Evolutionary conservation across 2,113 vertebrate genomes (phyloP).

Genomic region (Tachycineta bicolor): DNA sequence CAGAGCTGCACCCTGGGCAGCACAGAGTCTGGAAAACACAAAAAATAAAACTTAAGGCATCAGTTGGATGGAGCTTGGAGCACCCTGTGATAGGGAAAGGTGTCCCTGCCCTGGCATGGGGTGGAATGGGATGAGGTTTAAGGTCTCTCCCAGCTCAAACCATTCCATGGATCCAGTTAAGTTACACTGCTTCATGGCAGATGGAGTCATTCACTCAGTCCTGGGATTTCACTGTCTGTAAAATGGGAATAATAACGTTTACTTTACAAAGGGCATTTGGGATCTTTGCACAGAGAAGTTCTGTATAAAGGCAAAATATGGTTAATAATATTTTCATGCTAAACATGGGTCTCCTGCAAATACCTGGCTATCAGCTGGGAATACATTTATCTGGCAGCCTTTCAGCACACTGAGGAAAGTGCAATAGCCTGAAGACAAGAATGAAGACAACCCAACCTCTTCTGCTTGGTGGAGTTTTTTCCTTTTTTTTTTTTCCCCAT

Average conservation of each 20-base stretch:
- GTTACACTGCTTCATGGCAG: accelerated
- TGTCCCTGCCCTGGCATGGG: background rate
- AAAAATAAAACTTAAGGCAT: background rate
- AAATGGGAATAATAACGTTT: background rate
- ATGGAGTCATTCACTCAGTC: background rate
- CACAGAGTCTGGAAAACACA: background rate
- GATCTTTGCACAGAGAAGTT: background rate
- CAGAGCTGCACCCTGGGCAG: background rate
- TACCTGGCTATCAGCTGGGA: conserved; percentile 22
- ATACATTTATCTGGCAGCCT: conserved; percentile 44
- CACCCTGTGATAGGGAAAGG: background rate
- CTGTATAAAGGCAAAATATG: background rate
- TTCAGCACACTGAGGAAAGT: conserved; percentile 25
- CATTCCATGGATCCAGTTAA: background rate
- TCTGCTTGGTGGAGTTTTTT: background rate
- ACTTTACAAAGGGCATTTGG: background rate
- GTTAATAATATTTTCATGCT: conserved; percentile 25
- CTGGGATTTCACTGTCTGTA: background rate
- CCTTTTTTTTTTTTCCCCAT: background rate
- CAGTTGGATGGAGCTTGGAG: background rate
- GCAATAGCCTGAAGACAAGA: conserved; percentile 43
- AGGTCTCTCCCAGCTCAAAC: background rate
- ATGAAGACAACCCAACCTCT: conserved; percentile 18
- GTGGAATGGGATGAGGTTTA: background rate
- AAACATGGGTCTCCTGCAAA: conserved; percentile 11